Conservation (phyloP, 2,888 invertebrate species). For the Drosophila helvetica region DNA sequence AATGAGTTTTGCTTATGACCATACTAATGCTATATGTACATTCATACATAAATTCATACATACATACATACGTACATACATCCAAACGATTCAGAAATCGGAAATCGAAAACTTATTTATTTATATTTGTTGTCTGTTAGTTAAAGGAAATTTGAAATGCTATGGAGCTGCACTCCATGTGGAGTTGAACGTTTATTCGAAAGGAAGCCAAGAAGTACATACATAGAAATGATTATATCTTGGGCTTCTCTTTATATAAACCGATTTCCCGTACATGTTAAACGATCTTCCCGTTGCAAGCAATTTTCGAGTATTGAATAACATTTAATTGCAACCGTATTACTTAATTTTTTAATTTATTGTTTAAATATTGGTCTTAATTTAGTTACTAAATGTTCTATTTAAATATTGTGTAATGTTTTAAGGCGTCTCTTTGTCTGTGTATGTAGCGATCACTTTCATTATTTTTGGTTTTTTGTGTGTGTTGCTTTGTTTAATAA, state of each 20-base stretch:
- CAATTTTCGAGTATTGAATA: background rate
- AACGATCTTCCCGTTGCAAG: background rate
- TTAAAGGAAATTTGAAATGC: background rate
- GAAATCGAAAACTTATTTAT: background rate
- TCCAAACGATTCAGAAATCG: background rate
- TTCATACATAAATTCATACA: background rate
- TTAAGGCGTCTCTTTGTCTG: constrained; percentile 3
- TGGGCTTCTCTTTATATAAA: too few relatives aligned
- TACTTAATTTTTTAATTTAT: background rate
- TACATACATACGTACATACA: too few relatives aligned
- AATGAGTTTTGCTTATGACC: constrained; percentile 36
- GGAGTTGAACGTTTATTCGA: background rate
- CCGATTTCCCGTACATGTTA: background rate
- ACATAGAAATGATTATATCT: too few relatives aligned
- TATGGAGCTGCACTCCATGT: too few relatives aligned
- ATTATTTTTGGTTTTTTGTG: constrained; percentile 1
- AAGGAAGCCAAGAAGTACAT: background rate
- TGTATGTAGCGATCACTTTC: constrained; percentile 26
- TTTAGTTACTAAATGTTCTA: background rate
- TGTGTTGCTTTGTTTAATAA: constrained; percentile 28
- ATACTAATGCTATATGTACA: constrained; percentile 24
- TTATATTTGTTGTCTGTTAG: background rate
- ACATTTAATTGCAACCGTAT: background rate
- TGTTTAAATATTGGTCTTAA: background rate
- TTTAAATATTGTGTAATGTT: background rate